phyloP scores from a whole-genome alignment of 1,140 invertebrate genomes.

The Psilanteris sp. region DNA sequence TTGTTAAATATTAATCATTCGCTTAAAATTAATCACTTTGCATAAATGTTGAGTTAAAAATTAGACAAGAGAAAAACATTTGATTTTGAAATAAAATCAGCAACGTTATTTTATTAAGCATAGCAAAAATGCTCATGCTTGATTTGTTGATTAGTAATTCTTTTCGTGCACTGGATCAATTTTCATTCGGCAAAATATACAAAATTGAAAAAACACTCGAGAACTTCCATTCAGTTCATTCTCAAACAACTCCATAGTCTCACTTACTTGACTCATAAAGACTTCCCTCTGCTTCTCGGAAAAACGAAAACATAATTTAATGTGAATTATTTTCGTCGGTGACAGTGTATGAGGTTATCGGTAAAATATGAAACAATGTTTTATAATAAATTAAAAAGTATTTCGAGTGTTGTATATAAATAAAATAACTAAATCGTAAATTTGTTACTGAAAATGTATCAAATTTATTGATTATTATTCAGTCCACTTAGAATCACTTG shows the following conservation, averaged over 20 bases:
- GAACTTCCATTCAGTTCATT: conserved; percentile 74
- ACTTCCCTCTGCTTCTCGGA: conserved; percentile 77
- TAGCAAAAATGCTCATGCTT: conserved; percentile 26
- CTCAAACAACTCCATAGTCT: conserved; percentile 70
- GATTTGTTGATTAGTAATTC: conserved; percentile 26
- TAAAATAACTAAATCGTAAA: not conserved
- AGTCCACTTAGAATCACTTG: no score
- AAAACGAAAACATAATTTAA: conserved; percentile 78
- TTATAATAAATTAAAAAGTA: conserved; percentile 27
- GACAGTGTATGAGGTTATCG: conserved; percentile 34
- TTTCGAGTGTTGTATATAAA: not conserved
- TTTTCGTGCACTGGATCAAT: conserved; percentile 54
- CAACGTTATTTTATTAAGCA: conserved; percentile 23
- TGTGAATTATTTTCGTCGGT: conserved; percentile 66
- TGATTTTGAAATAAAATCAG: not conserved
- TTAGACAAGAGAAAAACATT: no score
- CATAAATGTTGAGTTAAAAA: no score
- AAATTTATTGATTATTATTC: not conserved
- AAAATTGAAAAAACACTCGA: conserved; percentile 65
- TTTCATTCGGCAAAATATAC: conserved; percentile 60
- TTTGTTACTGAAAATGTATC: no score
- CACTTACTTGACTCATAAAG: conserved; percentile 79
- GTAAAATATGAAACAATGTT: conserved; percentile 54
- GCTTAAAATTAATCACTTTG: conserved; percentile 9
- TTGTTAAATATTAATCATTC: conserved; percentile 7